Evolutionary conservation across 1,140 invertebrate species (phyloP).

Genomic region (Carposina sasakii): DNA sequence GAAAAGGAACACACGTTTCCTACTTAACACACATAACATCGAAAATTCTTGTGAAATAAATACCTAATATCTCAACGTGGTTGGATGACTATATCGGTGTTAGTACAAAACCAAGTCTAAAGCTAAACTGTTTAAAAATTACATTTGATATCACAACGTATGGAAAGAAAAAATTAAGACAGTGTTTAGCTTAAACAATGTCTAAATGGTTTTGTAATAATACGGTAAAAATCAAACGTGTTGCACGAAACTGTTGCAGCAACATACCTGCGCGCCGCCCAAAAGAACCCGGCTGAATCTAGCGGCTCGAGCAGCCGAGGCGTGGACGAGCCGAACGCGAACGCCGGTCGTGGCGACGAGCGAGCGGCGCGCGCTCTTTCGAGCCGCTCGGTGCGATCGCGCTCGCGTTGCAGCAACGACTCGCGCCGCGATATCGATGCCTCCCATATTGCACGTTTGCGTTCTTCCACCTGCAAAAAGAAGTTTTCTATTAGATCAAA

Average conservation of each 20-base stretch:
- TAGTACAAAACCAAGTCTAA: too few relatives aligned
- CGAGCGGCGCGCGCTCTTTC: slow-evolving; percentile 88
- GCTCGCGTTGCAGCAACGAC: slow-evolving; percentile 87
- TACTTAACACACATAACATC: too few relatives aligned
- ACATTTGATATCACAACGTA: too few relatives aligned
- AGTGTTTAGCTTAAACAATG: too few relatives aligned
- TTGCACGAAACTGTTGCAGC: neutral
- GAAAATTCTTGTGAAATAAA: too few relatives aligned
- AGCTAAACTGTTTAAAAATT: too few relatives aligned
- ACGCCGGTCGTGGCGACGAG: slow-evolving; percentile 82
- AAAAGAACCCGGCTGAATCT: slow-evolving; percentile 84
- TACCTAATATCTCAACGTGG: too few relatives aligned
- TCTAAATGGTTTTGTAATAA: neutral
- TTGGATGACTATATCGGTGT: too few relatives aligned
- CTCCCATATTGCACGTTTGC: slow-evolving; percentile 89
- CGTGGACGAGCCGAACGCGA: slow-evolving; percentile 92
- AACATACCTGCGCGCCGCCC: slow-evolving; percentile 81
- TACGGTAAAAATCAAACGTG: neutral
- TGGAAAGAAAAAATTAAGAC: too few relatives aligned
- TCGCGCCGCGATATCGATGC: slow-evolving; percentile 88
- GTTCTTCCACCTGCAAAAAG: slow-evolving; percentile 86
- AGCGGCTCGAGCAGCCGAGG: slow-evolving; percentile 88
- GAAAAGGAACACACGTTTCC: too few relatives aligned
- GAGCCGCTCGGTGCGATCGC: slow-evolving; percentile 86
- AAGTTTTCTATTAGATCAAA: too few relatives aligned